These are phyloP conservation scores for Cassiopea xamachana DNA, from an alignment of 30 jellyfish, hydroid and myxozoan genomes.

Conservation along the genomic window DNA sequence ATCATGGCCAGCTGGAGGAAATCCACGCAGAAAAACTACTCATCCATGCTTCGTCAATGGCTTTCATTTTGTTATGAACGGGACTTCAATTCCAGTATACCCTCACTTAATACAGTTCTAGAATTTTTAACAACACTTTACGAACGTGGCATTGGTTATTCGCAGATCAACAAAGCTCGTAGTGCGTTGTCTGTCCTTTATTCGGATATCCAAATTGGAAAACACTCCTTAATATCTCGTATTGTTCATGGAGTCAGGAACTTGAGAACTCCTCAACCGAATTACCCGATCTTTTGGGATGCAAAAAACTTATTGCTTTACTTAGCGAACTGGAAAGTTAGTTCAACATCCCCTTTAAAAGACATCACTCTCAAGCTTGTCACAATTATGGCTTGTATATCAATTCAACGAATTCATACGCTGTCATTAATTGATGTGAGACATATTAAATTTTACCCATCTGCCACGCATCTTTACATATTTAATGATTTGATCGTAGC, in stretches of 20 bases:
- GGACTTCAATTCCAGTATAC: slow-evolving; percentile 1
- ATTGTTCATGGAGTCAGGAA: slow-evolving; percentile 30
- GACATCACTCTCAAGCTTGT: slow-evolving; percentile 6
- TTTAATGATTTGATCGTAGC: neutral
- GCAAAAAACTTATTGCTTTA: slow-evolving; percentile 8
- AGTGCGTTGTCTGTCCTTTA: slow-evolving; percentile 46
- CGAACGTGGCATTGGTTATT: slow-evolving; percentile 40
- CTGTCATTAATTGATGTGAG: neutral
- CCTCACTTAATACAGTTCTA: slow-evolving; percentile 30
- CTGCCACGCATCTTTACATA: neutral
- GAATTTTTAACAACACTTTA: slow-evolving; percentile 15
- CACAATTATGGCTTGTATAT: neutral
- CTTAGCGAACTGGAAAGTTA: slow-evolving; percentile 9
- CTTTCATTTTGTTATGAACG: slow-evolving; percentile 20
- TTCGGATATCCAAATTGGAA: slow-evolving; percentile 7
- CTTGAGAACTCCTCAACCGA: slow-evolving; percentile 3
- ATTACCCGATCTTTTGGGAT: slow-evolving; percentile 34
- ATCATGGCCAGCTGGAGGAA: slow-evolving; percentile 29
- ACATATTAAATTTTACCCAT: slow-evolving; percentile 1
- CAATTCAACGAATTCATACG: slow-evolving; percentile 9
- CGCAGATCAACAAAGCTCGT: slow-evolving; percentile 31
- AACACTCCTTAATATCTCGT: slow-evolving; percentile 12
- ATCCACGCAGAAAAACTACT: slow-evolving; percentile 3
- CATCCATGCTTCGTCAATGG: slow-evolving; percentile 30
- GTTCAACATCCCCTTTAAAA: neutral